phyloP scores from a whole-genome alignment of 1,140 invertebrate genomes.

The Eupristina koningsbergeri region DNA sequence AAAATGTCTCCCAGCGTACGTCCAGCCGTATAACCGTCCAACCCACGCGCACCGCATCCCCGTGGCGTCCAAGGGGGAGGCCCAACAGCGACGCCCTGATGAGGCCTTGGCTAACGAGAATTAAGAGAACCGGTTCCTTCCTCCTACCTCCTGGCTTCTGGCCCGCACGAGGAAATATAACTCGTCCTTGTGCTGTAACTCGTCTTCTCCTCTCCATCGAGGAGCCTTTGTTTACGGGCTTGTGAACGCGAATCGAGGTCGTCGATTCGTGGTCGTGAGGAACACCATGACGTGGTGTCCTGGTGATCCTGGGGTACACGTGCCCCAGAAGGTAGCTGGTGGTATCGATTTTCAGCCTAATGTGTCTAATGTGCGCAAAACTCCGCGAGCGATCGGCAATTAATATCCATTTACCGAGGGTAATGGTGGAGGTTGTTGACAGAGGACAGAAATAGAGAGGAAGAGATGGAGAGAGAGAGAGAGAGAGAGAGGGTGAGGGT shows the following conservation, averaged over 20 bases:
- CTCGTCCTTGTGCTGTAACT: neutral
- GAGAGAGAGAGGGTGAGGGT: neutral
- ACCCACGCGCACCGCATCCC: neutral
- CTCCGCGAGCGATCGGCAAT: conserved; percentile 23
- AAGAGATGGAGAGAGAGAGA: neutral
- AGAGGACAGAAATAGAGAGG: neutral
- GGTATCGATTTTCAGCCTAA: no score
- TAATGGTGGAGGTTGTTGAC: no score
- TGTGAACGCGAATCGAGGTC: neutral
- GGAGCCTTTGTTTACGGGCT: conserved; percentile 43
- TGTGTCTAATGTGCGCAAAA: conserved; percentile 3
- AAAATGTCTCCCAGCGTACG: neutral
- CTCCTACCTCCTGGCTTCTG: conserved; percentile 31
- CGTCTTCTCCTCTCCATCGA: no score
- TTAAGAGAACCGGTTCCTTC: conserved; percentile 51
- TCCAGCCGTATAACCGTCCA: neutral
- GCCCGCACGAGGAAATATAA: neutral
- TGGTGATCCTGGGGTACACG: neutral
- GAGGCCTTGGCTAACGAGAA: conserved; percentile 43
- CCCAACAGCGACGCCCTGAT: neutral
- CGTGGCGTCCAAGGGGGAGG: neutral
- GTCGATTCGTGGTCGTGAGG: no score
- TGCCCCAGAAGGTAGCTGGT: neutral
- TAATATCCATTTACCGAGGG: conserved; percentile 50
- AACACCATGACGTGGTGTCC: neutral